Conservation (phyloP, 2,888 invertebrate genomes). For the Cheilosia soror region DNA sequence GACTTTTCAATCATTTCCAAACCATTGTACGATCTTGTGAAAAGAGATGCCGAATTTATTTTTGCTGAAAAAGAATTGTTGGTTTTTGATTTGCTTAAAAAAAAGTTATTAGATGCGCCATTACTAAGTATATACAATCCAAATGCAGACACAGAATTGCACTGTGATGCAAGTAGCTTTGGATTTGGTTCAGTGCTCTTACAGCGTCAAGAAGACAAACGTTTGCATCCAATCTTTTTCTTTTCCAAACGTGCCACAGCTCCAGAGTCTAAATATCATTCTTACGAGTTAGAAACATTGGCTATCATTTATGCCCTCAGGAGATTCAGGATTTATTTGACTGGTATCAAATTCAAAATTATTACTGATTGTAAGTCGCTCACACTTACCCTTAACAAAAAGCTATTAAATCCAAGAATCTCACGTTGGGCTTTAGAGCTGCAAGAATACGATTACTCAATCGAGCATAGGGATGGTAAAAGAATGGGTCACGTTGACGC, state of each 20-base stretch:
- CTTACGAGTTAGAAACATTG: constrained; percentile 78
- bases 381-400: constrained; percentile 68
- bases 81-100: constrained; percentile 51
- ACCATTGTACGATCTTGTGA: constrained; percentile 77
- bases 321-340: constrained; percentile 76
- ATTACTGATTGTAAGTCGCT: constrained; percentile 77
- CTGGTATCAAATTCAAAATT: constrained; percentile 76
- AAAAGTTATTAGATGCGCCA: constrained; percentile 58
- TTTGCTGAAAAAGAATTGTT: constrained; percentile 44
- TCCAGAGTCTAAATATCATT: constrained; percentile 77
- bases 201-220: constrained; percentile 68
- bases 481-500: too few species aligned
- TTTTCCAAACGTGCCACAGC: constrained; percentile 77
- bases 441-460: too few species aligned
- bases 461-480: too few species aligned
- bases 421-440: too few species aligned
- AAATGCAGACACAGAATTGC: constrained; percentile 77
- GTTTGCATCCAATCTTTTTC: constrained; percentile 78
- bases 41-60: constrained; percentile 48
- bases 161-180: constrained; percentile 77
- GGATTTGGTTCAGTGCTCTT: constrained; percentile 77
- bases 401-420: too few species aligned
- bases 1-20: constrained; percentile 76
- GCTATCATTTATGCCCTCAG: constrained; percentile 77
- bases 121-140: constrained; percentile 78